Conservation (phyloP, 1,140 invertebrate genomes). For the Eupeodes corollae region DNA sequence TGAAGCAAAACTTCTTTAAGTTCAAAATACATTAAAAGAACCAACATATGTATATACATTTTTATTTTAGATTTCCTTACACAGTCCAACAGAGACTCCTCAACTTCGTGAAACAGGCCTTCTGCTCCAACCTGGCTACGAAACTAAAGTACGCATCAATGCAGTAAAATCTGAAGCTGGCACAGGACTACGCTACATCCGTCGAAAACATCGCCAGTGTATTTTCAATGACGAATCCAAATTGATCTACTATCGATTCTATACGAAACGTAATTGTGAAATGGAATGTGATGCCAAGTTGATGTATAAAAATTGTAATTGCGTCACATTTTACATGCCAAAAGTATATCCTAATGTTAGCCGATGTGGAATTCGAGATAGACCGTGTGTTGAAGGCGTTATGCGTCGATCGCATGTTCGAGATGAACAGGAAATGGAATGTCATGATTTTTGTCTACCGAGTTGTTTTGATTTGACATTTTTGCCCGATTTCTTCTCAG, state of each 20-base stretch:
- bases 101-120: slow-evolving; percentile 61
- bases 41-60: neutral
- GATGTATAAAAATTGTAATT: slow-evolving; percentile 50
- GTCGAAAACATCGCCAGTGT: slow-evolving; percentile 53
- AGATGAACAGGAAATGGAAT: slow-evolving; percentile 9
- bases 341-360: slow-evolving; percentile 18
- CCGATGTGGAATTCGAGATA: slow-evolving; percentile 18
- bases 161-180: slow-evolving; percentile 53
- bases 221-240: slow-evolving; percentile 56
- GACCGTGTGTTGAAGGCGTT: slow-evolving; percentile 18
- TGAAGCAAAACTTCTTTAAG: slow-evolving; percentile 37
- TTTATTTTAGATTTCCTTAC: slow-evolving; percentile 39
- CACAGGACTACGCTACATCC: slow-evolving; percentile 42
- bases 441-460: slow-evolving; percentile 48
- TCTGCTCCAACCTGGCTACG: slow-evolving; percentile 51
- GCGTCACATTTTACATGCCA: slow-evolving; percentile 61
- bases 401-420: slow-evolving; percentile 11
- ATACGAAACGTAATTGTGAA: slow-evolving; percentile 46
- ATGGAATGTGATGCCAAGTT: slow-evolving; percentile 60
- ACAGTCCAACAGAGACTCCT: slow-evolving; percentile 63
- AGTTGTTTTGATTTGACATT: slow-evolving; percentile 57
- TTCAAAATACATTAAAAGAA: neutral
- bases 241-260: slow-evolving; percentile 46
- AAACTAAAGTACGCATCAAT: slow-evolving; percentile 51
- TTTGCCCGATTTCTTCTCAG: slow-evolving; percentile 42